Percentiles rank a stretch among this genome's conserved stretches.
phyloP scores from a whole-genome alignment of 1,140 invertebrate genomes.

The Ceratina japonica region DNA sequence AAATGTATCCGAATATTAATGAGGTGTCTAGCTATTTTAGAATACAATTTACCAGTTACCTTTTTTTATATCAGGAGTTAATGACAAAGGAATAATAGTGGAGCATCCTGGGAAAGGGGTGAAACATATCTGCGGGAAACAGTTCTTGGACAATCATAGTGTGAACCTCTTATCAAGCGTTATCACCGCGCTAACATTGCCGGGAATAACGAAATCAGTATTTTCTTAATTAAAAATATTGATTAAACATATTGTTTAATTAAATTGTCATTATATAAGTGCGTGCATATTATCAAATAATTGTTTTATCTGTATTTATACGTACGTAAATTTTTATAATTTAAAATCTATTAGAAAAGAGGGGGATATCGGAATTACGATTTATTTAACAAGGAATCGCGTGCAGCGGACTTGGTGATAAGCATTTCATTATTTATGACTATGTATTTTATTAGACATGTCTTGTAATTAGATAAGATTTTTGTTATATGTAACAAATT shows the following conservation, averaged over 20 bases:
- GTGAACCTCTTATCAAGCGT: slow-evolving; percentile 93
- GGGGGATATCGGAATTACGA: neutral
- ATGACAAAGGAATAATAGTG: slow-evolving; percentile 86
- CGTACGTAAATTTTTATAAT: neutral
- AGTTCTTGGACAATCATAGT: slow-evolving; percentile 93
- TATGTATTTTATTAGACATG: neutral
- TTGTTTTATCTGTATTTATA: neutral
- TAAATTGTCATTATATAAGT: neutral
- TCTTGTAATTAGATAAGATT: neutral
- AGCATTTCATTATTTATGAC: neutral
- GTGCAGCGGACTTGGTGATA: no score
- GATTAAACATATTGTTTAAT: neutral
- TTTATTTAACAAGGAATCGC: neutral
- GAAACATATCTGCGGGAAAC: slow-evolving; percentile 87
- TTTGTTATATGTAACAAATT: neutral
- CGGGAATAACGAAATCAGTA: slow-evolving; percentile 83
- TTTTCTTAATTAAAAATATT: neutral
- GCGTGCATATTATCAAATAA: neutral
- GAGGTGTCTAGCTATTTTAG: neutral
- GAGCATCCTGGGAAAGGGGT: slow-evolving; percentile 86
- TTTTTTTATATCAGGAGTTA: slow-evolving; percentile 81
- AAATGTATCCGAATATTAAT: no score
- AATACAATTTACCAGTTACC: slow-evolving; percentile 24
- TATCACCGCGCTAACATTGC: slow-evolving; percentile 86
- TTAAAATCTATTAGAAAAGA: neutral